Conservation (phyloP, 2,888 invertebrate species). For the Villa cingulata region DNA sequence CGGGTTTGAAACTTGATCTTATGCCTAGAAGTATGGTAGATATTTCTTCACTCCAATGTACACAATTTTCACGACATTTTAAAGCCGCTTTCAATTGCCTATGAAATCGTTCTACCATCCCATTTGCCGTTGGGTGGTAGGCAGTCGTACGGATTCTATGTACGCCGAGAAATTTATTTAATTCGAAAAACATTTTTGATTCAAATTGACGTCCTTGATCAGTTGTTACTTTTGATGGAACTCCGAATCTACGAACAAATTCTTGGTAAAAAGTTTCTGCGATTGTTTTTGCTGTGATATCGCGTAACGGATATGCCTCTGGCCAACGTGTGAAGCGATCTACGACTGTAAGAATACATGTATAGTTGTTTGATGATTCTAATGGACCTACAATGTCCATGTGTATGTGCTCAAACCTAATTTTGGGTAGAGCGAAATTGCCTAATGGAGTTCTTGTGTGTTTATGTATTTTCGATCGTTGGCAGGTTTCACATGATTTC, state of each 20-base stretch:
- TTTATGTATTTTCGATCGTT: too few species aligned
- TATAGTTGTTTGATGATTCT: conserved; percentile 14
- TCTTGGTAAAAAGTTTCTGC: conserved; percentile 9
- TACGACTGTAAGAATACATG: conserved; percentile 9
- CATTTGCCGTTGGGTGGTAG: conserved; percentile 10
- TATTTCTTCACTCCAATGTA: conserved; percentile 6
- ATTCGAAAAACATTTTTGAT: conserved; percentile 7
- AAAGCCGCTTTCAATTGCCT: conserved; percentile 5
- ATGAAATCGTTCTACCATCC: conserved; percentile 9
- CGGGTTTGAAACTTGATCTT: conserved; percentile 6
- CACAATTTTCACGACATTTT: too few species aligned
- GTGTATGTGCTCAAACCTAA: too few species aligned
- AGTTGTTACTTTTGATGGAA: conserved; percentile 5
- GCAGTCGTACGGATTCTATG: conserved; percentile 6
- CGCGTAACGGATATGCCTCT: conserved; percentile 9
- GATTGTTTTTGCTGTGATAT: conserved; percentile 9
- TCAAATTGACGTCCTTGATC: conserved; percentile 12
- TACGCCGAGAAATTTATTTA: conserved; percentile 2
- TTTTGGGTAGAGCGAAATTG: too few species aligned
- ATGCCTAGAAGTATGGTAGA: conserved; percentile 9
- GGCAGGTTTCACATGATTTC: too few species aligned
- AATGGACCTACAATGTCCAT: conserved; percentile 26
- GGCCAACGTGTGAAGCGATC: conserved; percentile 13
- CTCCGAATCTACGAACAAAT: conserved; percentile 11
- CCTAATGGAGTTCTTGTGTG: too few species aligned